Evolutionary conservation across 2,797 vertebrate genomes (phyloP).

Genomic region (Diplodus sargus): DNA sequence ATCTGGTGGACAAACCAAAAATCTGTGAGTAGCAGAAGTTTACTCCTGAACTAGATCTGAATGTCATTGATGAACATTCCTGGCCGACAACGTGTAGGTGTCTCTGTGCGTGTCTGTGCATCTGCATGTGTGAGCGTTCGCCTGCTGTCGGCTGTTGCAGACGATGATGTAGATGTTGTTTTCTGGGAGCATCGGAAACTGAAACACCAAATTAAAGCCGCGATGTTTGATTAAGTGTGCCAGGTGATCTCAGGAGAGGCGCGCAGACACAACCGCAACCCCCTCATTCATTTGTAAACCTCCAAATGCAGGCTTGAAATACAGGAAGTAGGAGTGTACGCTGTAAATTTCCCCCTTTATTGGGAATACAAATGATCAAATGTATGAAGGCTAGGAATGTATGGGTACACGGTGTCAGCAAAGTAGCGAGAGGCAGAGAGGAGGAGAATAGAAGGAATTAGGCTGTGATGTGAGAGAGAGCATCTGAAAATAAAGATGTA

Average conservation of each 20-base stretch:
- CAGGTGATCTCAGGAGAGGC: conserved; percentile 85
- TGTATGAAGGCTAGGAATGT: conserved; percentile 72
- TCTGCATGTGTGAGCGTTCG: conserved; percentile 33
- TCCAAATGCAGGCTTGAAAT: conserved; percentile 80
- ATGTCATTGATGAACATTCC: conserved; percentile 54
- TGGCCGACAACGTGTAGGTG: conserved; percentile 35
- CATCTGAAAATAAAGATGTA: conserved; percentile 84
- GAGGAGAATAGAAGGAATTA: conserved; percentile 81
- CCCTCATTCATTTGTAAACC: conserved; percentile 85
- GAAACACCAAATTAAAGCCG: conserved; percentile 83
- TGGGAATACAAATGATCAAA: conserved; percentile 86
- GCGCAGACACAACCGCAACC: conserved; percentile 79
- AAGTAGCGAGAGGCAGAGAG: conserved; percentile 75
- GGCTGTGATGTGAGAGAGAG: conserved; percentile 81
- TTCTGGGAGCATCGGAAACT: conserved; percentile 69
- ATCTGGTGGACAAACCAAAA: conserved; percentile 56
- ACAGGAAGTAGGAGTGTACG: conserved; percentile 82
- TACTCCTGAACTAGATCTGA: conserved; percentile 59
- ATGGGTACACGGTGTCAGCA: conserved; percentile 80
- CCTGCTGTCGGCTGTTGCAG: conserved; percentile 60
- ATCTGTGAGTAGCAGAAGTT: conserved; percentile 72
- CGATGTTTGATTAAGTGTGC: conserved; percentile 83
- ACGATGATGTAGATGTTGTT: conserved; percentile 82
- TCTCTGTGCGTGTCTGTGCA: conserved; percentile 32
- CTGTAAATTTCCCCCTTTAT: conserved; percentile 81